phyloP scores from a whole-genome alignment of 1,140 invertebrate species.

The Chrysoperla carnea region DNA sequence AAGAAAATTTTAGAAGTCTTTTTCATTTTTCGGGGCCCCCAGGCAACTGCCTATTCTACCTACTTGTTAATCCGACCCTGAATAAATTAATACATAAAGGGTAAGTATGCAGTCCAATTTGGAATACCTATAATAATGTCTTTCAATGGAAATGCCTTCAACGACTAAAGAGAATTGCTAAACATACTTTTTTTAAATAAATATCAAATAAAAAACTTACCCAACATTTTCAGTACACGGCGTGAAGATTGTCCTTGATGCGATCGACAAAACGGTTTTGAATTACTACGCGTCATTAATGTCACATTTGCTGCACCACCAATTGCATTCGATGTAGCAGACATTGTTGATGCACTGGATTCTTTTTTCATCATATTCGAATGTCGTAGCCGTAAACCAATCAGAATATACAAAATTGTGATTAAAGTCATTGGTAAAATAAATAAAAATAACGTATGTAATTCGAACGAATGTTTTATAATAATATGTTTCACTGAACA shows the following conservation, averaged over 20 bases:
- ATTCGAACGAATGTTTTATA: constrained; percentile 43
- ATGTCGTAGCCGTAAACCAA: constrained; percentile 41
- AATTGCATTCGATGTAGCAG: neutral
- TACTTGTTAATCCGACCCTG: no score
- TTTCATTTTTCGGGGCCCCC: no score
- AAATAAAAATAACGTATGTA: constrained; percentile 59
- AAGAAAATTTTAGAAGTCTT: no score
- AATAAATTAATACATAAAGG: no score
- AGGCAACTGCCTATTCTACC: no score
- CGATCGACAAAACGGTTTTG: neutral
- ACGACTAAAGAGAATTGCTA: no score
- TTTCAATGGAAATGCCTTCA: no score
- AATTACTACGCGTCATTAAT: neutral
- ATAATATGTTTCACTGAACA: constrained; percentile 23
- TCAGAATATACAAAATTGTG: constrained; percentile 48
- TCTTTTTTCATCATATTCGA: constrained; percentile 19
- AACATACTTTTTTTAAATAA: no score
- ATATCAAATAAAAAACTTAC: constrained; percentile 15
- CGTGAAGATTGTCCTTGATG: constrained; percentile 24
- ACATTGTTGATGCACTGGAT: neutral
- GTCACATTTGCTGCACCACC: constrained; percentile 7
- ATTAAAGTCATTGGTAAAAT: constrained; percentile 61
- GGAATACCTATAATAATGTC: no score
- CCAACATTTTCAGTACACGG: constrained; percentile 28
- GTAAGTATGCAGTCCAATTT: no score